A percentile compares a stretch with the other conserved stretches of the same genome.
These are phyloP conservation scores for Cheilosia vulpina DNA, from an alignment of 2,888 invertebrate species.

Conservation along the genomic window DNA sequence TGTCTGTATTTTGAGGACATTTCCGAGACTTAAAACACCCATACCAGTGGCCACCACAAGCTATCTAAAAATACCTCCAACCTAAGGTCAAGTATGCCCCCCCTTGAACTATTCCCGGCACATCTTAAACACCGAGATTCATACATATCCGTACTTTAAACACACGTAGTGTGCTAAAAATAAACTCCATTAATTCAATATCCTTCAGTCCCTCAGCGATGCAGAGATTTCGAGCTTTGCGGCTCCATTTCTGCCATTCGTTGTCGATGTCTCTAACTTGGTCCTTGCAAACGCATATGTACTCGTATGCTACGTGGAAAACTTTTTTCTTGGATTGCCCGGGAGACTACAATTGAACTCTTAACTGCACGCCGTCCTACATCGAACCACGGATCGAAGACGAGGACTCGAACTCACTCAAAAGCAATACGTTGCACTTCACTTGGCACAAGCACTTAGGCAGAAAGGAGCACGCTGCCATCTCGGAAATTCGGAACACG, in stretches of 20 bases:
- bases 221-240: constrained; percentile 46
- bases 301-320: constrained; percentile 11
- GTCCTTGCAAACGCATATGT: not conserved
- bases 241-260: constrained; percentile 11
- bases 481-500: constrained; percentile 38
- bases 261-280: constrained; percentile 7
- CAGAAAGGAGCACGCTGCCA: constrained; percentile 7
- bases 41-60: constrained; percentile 14
- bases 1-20: constrained; percentile 6
- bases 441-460: constrained; percentile 28
- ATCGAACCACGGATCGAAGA: constrained; percentile 39
- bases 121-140: constrained; percentile 1
- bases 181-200: constrained; percentile 64
- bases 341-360: constrained; percentile 35
- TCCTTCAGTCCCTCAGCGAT: constrained; percentile 45
- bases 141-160: constrained; percentile 3
- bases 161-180: constrained; percentile 45
- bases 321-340: constrained; percentile 31
- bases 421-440: constrained; percentile 61
- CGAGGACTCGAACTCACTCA: constrained; percentile 15
- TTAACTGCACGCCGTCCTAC: constrained; percentile 34
- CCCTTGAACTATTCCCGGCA: constrained; percentile 38
- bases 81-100: constrained; percentile 57
- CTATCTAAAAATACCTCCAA: constrained; percentile 49
- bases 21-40: constrained; percentile 38